These are phyloP conservation scores for Cavia aperea DNA, from an alignment of 2,113 vertebrate genomes.

Conservation along the genomic window DNA sequence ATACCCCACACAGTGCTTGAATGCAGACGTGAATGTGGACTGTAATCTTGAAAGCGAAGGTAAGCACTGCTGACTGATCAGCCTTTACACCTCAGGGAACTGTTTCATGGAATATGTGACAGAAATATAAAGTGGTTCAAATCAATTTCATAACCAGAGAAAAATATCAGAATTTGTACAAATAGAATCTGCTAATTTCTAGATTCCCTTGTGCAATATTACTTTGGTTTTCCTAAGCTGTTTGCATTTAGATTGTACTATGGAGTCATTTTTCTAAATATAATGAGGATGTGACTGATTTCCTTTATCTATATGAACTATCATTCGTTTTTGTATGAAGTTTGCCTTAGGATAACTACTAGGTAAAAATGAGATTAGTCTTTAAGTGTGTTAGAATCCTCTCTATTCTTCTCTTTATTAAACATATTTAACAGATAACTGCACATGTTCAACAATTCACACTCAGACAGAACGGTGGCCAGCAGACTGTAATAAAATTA, in stretches of 20 bases:
- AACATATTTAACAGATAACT: slow-evolving; percentile 19
- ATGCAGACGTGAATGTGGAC: slow-evolving; percentile 44
- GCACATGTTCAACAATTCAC: slow-evolving; percentile 5
- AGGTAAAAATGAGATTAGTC: neutral
- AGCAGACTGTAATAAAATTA: slow-evolving; percentile 4
- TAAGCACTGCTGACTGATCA: slow-evolving; percentile 55
- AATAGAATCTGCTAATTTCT: slow-evolving; percentile 41
- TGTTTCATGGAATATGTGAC: slow-evolving; percentile 33
- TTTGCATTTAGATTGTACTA: slow-evolving; percentile 23
- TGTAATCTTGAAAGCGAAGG: slow-evolving; percentile 63
- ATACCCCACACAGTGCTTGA: slow-evolving; percentile 36
- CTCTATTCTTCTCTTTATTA: slow-evolving; percentile 5
- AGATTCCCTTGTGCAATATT: neutral
- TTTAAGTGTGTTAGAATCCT: neutral
- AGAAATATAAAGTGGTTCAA: slow-evolving; percentile 40
- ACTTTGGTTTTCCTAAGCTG: neutral
- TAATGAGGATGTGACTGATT: neutral
- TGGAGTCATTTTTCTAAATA: neutral
- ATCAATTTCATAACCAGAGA: slow-evolving; percentile 28
- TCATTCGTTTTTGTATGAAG: slow-evolving; percentile 11
- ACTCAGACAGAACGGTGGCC: neutral
- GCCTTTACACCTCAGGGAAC: slow-evolving; percentile 37
- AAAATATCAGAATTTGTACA: neutral
- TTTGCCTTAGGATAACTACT: slow-evolving; percentile 16
- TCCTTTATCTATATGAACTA: slow-evolving; percentile 18